Evolutionary conservation across 2,888 invertebrate genomes (phyloP).

Genomic region (Calameuta idolon): DNA sequence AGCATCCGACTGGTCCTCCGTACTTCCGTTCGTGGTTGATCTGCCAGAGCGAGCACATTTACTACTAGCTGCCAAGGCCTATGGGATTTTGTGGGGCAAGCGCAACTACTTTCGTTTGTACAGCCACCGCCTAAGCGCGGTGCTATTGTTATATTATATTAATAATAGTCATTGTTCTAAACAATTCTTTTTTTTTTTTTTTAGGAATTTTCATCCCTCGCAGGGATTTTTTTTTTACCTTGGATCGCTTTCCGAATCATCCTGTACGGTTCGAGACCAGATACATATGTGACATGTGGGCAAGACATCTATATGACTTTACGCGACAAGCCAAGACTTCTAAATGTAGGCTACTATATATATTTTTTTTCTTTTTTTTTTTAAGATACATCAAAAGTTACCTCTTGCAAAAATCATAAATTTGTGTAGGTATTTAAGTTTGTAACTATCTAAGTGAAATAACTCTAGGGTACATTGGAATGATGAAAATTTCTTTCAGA

Average conservation of each 20-base stretch:
- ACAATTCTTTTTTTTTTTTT: neutral
- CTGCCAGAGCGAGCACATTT: constrained; percentile 60
- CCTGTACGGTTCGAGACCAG: neutral
- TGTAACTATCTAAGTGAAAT: neutral
- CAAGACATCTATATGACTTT: neutral
- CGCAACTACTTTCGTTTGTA: constrained; percentile 19
- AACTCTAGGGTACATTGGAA: neutral
- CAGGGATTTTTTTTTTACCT: neutral
- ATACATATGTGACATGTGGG: neutral
- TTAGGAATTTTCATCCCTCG: neutral
- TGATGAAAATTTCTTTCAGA: neutral
- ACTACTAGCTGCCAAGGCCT: constrained; percentile 47
- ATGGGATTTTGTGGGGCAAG: constrained; percentile 16
- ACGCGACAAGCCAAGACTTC: neutral
- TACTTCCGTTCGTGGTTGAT: constrained; percentile 45
- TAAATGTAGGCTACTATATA: neutral
- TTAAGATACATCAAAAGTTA: neutral
- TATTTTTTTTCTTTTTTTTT: neutral
- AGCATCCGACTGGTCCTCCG: constrained; percentile 44
- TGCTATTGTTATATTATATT: neutral
- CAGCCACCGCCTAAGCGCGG: constrained; percentile 17
- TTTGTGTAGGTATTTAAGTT: neutral
- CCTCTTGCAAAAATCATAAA: neutral
- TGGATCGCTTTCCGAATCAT: neutral
- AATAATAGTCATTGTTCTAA: neutral